These are phyloP conservation scores for Aix galericulata DNA, from an alignment of 2,113 vertebrate genomes.

Conservation along the genomic window DNA sequence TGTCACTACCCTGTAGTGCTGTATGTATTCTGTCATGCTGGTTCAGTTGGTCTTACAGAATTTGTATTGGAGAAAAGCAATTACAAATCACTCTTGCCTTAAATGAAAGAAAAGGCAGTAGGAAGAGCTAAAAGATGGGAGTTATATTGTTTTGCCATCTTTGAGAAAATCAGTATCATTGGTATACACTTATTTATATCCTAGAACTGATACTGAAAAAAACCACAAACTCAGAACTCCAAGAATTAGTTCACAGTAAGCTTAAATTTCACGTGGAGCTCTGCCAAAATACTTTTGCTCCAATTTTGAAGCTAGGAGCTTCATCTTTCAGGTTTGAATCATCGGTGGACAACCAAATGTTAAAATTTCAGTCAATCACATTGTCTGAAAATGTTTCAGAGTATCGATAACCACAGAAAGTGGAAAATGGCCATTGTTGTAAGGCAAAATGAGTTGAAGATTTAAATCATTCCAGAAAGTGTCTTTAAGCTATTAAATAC, in stretches of 20 bases:
- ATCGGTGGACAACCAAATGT: not conserved
- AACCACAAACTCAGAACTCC: no score
- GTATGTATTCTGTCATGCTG: not conserved
- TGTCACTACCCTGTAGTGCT: not conserved
- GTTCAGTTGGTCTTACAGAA: not conserved
- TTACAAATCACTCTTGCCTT: not conserved
- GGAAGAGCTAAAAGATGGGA: not conserved
- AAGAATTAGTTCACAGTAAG: not conserved
- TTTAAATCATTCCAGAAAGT: not conserved
- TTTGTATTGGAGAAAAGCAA: not conserved
- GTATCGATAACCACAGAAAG: not conserved
- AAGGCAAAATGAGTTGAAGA: not conserved
- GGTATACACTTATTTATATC: not conserved
- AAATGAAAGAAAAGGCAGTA: not conserved
- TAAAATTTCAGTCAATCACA: not conserved
- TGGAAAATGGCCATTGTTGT: not conserved
- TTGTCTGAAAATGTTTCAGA: not conserved
- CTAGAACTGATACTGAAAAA: not conserved
- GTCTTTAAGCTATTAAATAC: not conserved
- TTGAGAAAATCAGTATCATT: not conserved
- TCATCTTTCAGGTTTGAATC: not conserved
- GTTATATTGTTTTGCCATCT: not conserved
- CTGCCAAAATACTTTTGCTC: not conserved
- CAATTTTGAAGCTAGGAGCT: not conserved
- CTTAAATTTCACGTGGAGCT: not conserved